Base-by-base conservation (phyloP, 1,140 invertebrate species). In the Harlomillsia oculata region DNA sequence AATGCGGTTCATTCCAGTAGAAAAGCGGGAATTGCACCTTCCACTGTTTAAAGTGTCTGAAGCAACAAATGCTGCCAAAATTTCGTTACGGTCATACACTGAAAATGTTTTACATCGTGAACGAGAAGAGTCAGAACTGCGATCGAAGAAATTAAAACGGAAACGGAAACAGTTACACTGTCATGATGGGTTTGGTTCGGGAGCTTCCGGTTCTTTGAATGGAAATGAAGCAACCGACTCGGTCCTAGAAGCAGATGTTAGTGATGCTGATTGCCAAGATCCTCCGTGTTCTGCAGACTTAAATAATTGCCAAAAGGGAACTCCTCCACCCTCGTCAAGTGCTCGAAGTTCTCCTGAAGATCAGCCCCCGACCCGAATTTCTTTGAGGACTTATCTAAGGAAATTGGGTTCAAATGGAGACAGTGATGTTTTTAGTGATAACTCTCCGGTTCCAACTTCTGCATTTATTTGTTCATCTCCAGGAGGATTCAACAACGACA, bases 11-110 rank as follows among this genome's bases (percentile, higher is more conserved):
- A 45, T 65, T 32, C 60, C 64, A 4, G 20, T 43, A 8, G 53
- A 51, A 6, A 43, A 37, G 26, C 30, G 36, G 11, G 49, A 56
- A 26, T 20, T 54, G 5, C 52, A 50, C 29, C 32, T 62, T 36
- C 64, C 64, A 0, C 40, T 57, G 26, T 65, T 53, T 29, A 62
- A 60, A 49, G 34, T 59, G 6, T 54, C 48, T 16, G 64, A 65
- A 43, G 45, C 36, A 14, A 56, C 64, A 3, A 62, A 53, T 29
- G 51, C 64, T 20, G 57, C 60, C 1, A 65, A 60, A 58, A 62
- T 65, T 5, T 56, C 45, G 26, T 32, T 65, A 1, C 41, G 61
- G 32, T 43, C 59, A 2, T 65, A 53, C 41, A 55, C 58, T 1
- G 41, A 53, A 25, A 62, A 62, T 23, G 54, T 62, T 23, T 41